These are phyloP conservation scores for Cyanoderma ruficeps DNA, from an alignment of 2,113 vertebrate species.

Conservation along the genomic window DNA sequence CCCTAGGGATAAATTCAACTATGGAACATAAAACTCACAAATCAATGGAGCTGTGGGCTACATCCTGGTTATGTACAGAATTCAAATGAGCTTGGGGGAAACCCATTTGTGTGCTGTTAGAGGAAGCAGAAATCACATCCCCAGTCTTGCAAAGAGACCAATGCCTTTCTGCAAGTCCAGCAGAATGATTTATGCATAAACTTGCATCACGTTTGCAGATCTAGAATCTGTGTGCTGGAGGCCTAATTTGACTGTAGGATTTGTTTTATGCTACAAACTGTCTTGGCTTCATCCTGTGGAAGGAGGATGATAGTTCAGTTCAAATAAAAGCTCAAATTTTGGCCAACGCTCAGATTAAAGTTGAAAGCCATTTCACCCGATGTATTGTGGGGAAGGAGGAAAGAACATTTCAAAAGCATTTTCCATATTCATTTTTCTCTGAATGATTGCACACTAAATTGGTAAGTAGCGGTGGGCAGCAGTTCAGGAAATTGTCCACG, in stretches of 20 bases:
- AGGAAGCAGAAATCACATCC: background rate
- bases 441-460: background rate
- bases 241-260: background rate
- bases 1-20: slow-evolving; percentile 51
- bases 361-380: background rate
- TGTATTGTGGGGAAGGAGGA: background rate
- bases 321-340: background rate
- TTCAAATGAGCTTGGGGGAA: slow-evolving; percentile 18
- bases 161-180: background rate
- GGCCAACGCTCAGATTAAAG: background rate
- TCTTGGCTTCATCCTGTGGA: background rate
- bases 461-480: background rate
- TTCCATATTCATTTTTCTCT: background rate
- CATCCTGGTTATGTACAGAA: slow-evolving; percentile 12
- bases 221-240: background rate
- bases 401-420: background rate
- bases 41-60: slow-evolving; percentile 27
- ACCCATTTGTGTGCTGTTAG: background rate
- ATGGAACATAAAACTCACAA: slow-evolving; percentile 45
- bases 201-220: background rate
- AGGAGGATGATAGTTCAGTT: background rate
- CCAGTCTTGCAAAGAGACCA: background rate
- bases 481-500: background rate
- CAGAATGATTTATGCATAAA: background rate
- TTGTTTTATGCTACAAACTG: background rate